Base-by-base conservation (phyloP, 2,888 invertebrate species). In the Belgica antarctica region DNA sequence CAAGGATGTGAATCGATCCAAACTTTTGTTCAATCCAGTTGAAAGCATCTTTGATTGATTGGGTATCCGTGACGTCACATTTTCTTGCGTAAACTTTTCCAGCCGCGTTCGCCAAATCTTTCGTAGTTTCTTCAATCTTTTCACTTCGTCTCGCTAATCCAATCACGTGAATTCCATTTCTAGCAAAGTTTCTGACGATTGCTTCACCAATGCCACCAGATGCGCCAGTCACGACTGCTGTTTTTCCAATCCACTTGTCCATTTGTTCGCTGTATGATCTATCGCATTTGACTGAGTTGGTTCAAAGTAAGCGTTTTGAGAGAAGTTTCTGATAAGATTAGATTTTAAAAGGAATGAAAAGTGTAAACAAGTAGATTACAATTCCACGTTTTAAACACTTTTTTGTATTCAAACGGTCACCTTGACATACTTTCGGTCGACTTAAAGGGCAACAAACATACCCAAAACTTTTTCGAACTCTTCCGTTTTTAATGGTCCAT, bases 1-100 rank as follows among this genome's bases (percentile, higher is more conserved):
- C 75, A 72, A 82, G 78, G 1, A 83, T 76, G 73, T 81, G 79
- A 7, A 83, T 77, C 0, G 79, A 76, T 1, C 82, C 83, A 10
- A 79, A 74, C 34, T 77, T 74, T n/a, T 75, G 73, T 8, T 73
- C 73, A 0, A 77, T 73, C 31, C 75, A 75, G 0, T 71, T 61
- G 5, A 77, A 76, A 3, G 76, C 76, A 8, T 73, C 72, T 7
- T 72, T 19, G n/a, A 77, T 73, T 12, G 74, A 75, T 25, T 75
- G 74, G 34, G 76, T 75, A 12, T 75, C 74, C 2, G 75, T 71
- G 2, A 77, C 73, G 24, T 77, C 76, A 71, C 77, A 76, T 47
- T 77, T 75, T 1, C 71, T 2, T 76, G 73, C 71, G 80, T 72
- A 12, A 83, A 77, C 69, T 76, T 77, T 4, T 79, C 78, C n/a